Base-by-base conservation (phyloP, 1,140 invertebrate genomes). In the Leptinotarsa texana region DNA sequence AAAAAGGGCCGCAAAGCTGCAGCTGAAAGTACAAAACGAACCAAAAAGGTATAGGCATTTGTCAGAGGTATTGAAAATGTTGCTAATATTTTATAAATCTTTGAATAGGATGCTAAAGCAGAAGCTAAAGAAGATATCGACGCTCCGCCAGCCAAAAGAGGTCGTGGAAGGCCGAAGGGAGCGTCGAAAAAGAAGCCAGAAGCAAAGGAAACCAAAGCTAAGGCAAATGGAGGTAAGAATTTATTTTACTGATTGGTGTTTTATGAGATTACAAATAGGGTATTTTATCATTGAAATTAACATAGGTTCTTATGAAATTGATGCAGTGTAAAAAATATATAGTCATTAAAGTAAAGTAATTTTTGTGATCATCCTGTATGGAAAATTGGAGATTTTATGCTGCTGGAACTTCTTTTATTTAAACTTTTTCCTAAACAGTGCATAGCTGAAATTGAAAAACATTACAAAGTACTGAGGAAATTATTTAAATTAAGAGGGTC, bases 1-100 rank as follows among this genome's bases (percentile, higher is more conserved):
- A 79, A 79, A 70, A 74, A 78, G 49, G 80, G 80, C 13, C 78
- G 80, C 63, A 80, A 80, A 68, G 63, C 79, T 18, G 72, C 69
- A 48, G 71, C 78, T 61, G 79, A 80, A 73, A 79, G 74, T 67
- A 72, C 75, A 1, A 76, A 76, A 73, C 74, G 72, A 42, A 74
- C 65, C 73, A 79, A 70, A 63, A 80, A 79, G 77, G 79, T 80
- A 80, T 48, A 42, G 8, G 8, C 8, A 42, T 42, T 33, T 42
- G 33, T 63, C 5, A 63, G 21, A 11, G 33, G 33, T 11, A 42
- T 42, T 42, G 33, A 42, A 11, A 42, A 42, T 42, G 0, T 11
- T 42, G 17, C 17, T n/a, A 62, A 62, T 62, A 63, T 63, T 63
- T 22, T 67, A 67, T 42, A 42, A 42, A 42, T 42, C 33, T 42